These are phyloP conservation scores for Spea bombifrons DNA, from an alignment of 2,113 vertebrate species.

Conservation along the genomic window DNA sequence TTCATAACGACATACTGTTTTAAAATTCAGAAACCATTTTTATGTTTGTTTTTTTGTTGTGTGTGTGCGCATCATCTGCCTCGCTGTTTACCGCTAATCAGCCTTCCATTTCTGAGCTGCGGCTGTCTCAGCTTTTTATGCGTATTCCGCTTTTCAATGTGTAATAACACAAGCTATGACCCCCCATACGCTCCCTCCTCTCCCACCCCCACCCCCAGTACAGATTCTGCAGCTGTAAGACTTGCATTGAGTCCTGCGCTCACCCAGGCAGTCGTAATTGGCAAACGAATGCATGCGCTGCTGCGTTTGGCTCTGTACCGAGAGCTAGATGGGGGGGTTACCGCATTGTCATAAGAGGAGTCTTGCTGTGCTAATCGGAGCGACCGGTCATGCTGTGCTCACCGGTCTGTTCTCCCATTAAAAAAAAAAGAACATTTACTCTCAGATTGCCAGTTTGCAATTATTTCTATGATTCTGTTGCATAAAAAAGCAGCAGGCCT, in stretches of 20 bases:
- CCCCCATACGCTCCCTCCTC: not conserved
- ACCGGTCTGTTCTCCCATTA: not conserved
- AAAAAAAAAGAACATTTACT: not conserved
- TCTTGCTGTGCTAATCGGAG: not conserved
- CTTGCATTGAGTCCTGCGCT: slow-evolving; percentile 14
- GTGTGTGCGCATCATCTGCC: slow-evolving; percentile 7
- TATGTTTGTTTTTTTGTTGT: not conserved
- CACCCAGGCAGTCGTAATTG: slow-evolving; percentile 16
- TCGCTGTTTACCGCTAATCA: slow-evolving; percentile 38
- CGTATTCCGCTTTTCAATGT: slow-evolving; percentile 8
- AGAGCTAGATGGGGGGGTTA: not conserved
- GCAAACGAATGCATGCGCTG: slow-evolving; percentile 34
- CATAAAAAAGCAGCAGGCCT: not conserved
- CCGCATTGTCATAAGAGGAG: slow-evolving; percentile 1
- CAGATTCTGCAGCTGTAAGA: slow-evolving; percentile 37
- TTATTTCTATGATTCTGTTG: not conserved
- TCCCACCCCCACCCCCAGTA: slow-evolving; percentile 19
- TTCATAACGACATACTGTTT: not conserved
- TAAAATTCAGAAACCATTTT: slow-evolving; percentile 29
- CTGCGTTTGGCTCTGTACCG: slow-evolving; percentile 1
- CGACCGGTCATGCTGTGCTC: not conserved
- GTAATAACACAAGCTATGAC: not conserved
- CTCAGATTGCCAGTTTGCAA: not conserved
- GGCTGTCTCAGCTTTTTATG: slow-evolving; percentile 24
- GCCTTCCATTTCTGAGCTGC: slow-evolving; percentile 11